Base-by-base conservation (phyloP, 2,888 invertebrate species). In the Nemapogon koenigi region DNA sequence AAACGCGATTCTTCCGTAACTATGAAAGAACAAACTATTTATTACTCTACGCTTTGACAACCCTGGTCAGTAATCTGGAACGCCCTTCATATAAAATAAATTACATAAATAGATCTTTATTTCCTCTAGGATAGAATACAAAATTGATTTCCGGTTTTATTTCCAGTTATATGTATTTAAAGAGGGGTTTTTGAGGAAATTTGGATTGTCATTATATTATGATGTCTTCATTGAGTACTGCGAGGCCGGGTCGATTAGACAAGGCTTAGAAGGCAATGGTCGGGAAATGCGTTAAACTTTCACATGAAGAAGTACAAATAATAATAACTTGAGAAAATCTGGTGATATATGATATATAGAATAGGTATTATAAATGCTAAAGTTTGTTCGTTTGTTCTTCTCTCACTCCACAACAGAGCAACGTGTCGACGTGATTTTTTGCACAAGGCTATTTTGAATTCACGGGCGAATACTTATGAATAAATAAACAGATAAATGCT, bases 141-240 rank as follows among this genome's bases (percentile, higher is more conserved):
- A n/a, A n/a, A n/a, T n/a, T n/a, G n/a, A n/a, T 33, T n/a, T 17
- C 3, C 4, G 18, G 7, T 10, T 3, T 17, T 33, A 11, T 33
- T 33, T 33, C n/a, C n/a, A n/a, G 19, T 33, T 19, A 33, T 33
- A 33, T 18, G 19, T 33, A 33, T 33, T 33, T 18, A 37, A 17
- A 45, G 51, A 59, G 67, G 64, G 66, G 51, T 61, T 59, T 53
- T 57, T 49, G 48, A 53, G 59, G 52, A 58, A 59, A 60, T 61
- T 58, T 54, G 55, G 58, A 52, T 51, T 55, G 61, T 71, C 64
- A 71, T 72, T 72, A 72, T 62, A 69, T 71, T 69, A 72, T 73
- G 75, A 75, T 51, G 57, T 70, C 70, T 73, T 65, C 62, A 72
- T 71, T 59, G n/a, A 4, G 35, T 6, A 3, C 6, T 6, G 59